Conservation (phyloP, 2,797 vertebrate species). For the Aphelocoma californica region DNA sequence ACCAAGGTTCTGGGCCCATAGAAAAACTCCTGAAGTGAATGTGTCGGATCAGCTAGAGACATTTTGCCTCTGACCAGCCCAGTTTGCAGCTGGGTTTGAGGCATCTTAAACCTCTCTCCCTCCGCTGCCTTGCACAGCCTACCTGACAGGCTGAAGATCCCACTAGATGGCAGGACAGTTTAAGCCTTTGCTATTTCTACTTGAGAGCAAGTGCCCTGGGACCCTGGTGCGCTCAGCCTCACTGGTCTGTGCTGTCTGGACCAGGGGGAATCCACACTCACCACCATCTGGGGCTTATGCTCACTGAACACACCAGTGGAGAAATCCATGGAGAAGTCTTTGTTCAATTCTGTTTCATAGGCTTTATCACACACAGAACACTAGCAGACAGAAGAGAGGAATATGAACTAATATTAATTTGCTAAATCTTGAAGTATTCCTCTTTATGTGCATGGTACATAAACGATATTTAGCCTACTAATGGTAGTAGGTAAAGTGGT, state of each 20-base stretch:
- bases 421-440: background rate
- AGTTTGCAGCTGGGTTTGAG: background rate
- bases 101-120: background rate
- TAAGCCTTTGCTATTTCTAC: background rate
- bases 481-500: background rate
- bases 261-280: accelerated
- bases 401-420: background rate
- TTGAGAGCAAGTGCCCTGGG: background rate
- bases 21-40: background rate
- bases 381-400: background rate
- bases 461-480: background rate
- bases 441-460: background rate
- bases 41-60: background rate
- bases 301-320: accelerated
- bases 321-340: background rate
- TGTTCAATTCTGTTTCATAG: background rate
- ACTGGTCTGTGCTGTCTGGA: background rate
- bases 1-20: background rate
- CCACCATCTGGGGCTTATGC: background rate
- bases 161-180: conserved; percentile 52
- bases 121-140: background rate
- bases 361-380: background rate
- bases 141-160: background rate
- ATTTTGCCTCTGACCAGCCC: background rate
- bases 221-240: background rate